phyloP scores from a whole-genome alignment of 2,797 vertebrate species.

The Fistularia commersonii region DNA sequence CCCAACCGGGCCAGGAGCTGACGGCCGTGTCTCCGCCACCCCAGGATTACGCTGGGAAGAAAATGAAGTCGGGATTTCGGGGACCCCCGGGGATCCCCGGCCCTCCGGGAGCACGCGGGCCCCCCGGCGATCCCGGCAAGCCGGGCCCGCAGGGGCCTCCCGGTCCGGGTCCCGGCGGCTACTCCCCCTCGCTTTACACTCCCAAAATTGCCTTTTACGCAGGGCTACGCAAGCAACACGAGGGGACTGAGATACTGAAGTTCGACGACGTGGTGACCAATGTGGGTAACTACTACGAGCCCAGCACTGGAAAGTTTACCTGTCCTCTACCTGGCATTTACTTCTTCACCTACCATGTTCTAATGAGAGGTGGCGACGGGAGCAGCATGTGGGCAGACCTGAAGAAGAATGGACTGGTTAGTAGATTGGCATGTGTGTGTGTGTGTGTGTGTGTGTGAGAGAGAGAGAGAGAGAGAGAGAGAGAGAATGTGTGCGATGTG shows the following conservation, averaged over 20 bases:
- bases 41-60: conserved; percentile 84
- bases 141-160: conserved; percentile 81
- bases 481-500: neutral
- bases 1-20: conserved; percentile 69
- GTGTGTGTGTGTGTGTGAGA: conserved; percentile 7
- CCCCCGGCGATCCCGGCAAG: conserved; percentile 83
- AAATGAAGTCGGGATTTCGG: conserved; percentile 80
- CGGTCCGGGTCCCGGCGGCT: conserved; percentile 81
- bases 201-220: conserved; percentile 93
- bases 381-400: conserved; percentile 91
- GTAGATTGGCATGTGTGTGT: conserved; percentile 53
- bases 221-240: conserved; percentile 84
- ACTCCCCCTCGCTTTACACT: conserved; percentile 83
- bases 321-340: conserved; percentile 88
- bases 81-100: conserved; percentile 82
- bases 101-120: conserved; percentile 78
- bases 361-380: conserved; percentile 86
- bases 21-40: conserved; percentile 73
- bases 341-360: conserved; percentile 89
- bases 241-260: conserved; percentile 85
- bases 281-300: conserved; percentile 89
- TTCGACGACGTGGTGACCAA: conserved; percentile 94
- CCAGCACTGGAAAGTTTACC: conserved; percentile 90
- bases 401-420: conserved; percentile 89
- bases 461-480: neutral